phyloP scores from a whole-genome alignment of 2,113 vertebrate genomes.

The Sceloporus tristichus region DNA sequence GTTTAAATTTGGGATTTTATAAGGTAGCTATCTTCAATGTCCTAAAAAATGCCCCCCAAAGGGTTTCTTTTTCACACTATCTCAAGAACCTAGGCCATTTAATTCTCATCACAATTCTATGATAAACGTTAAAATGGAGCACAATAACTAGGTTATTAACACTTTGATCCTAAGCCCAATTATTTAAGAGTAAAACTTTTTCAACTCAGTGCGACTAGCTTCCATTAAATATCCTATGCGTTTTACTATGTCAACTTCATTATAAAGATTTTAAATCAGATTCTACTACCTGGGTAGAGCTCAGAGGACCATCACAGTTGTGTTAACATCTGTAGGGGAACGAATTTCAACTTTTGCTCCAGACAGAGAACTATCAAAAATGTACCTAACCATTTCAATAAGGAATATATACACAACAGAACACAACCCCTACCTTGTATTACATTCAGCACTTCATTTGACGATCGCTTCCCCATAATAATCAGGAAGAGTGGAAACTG shows the following conservation, averaged over 20 bases:
- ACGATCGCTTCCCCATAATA: constrained; percentile 99
- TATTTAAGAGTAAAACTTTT: not conserved
- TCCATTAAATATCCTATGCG: not conserved
- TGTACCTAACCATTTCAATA: not conserved
- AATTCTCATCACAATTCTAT: not conserved
- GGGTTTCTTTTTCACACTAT: no score
- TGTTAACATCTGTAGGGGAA: not conserved
- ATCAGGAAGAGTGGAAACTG: constrained; percentile 98
- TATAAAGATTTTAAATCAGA: not conserved
- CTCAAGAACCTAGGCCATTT: not conserved
- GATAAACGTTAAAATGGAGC: not conserved
- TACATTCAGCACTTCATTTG: constrained; percentile 98
- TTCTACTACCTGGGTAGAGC: not conserved
- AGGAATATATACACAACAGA: not conserved
- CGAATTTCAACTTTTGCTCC: not conserved
- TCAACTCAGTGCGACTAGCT: not conserved
- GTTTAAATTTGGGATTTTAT: not conserved
- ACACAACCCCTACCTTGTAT: constrained; percentile 89
- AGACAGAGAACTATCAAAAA: not conserved
- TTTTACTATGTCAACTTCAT: not conserved
- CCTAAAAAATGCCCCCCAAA: not conserved
- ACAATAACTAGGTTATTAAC: not conserved
- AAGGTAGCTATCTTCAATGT: not conserved
- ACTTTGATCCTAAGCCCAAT: not conserved
- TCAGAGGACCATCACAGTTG: no score